Percentiles rank a stretch among this genome's conserved stretches.
Conservation (phyloP, 2,113 vertebrate genomes). For the Sardina pilchardus region DNA sequence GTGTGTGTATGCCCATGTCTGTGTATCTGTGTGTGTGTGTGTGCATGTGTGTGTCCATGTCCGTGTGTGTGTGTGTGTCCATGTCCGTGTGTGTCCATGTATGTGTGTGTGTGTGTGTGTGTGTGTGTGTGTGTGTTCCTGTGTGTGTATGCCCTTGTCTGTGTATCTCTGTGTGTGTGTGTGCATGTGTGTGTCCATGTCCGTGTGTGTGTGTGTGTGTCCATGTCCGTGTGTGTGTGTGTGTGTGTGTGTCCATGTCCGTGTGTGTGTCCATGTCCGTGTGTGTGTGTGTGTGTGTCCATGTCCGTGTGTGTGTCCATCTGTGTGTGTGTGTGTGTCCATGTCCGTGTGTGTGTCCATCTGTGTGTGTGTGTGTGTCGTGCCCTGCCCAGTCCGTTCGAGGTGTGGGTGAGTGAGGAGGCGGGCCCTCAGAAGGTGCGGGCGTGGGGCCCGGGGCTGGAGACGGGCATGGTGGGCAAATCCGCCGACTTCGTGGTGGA, state of each 20-base stretch:
- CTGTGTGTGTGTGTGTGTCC: neutral
- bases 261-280: neutral
- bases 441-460: conserved; percentile 91
- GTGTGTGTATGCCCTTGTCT: neutral
- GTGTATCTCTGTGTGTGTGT: neutral
- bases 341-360: neutral
- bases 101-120: neutral
- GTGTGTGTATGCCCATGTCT: neutral
- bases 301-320: neutral
- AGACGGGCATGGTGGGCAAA: conserved; percentile 89
- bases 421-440: conserved; percentile 88
- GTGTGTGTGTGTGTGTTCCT: neutral
- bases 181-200: neutral
- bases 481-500: conserved; percentile 95
- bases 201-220: neutral
- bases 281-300: conserved; percentile 13
- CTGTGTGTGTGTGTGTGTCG: neutral
- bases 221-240: neutral
- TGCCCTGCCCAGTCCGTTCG: conserved; percentile 41
- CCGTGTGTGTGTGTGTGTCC: neutral
- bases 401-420: conserved; percentile 84
- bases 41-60: neutral
- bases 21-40: neutral
- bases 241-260: neutral
- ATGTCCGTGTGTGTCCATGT: neutral